Base-by-base conservation (phyloP, 2,888 invertebrate species). In the Cinara cedri region DNA sequence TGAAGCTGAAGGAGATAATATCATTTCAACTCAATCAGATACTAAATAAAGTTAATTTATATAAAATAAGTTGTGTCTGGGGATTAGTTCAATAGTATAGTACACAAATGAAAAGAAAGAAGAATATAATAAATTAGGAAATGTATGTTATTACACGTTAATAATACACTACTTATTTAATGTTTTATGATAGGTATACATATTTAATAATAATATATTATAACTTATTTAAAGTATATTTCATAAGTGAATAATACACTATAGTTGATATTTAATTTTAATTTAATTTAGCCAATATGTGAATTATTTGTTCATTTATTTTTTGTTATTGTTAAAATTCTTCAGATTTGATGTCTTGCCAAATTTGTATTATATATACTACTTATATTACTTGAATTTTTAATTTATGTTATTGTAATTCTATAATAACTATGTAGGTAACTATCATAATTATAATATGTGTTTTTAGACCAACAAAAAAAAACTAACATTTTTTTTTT, bases 1-100 rank as follows among this genome's bases (percentile, higher is more conserved):
- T 0, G 85, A 86, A 24, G 78, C 82, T 21, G 90, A 91, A 83
- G 85, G 85, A 3, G 86, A 88, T 66, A 87, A 89, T 0, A 57
- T 4, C 8, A 46, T 11, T 26, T 66, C 8, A 66, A 66, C 55
- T 55, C 14, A 44, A 66, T 46, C 13, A 66, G 66, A 76, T 19
- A 66, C 13, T 46, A 24, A 46, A 14, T 55, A 19, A 66, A 46
- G 55, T 51, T 42, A 72, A 62, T 34, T 72, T 62, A 21, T 1
- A 21, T 21, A 8, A 1, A 26, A 14, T 49, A 72, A 62, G 6
- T 34, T 6, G 6, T 49, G 13, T 14, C 26, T 46, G 14, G 19
- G 2, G 4, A 74, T 46, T 74, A 63, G 13, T 6, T 34, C 14
- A 34, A 72, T 16, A 34, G 34, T 2, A 19, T 72, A 49, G 8